Evolutionary conservation across 2,113 vertebrate genomes (phyloP).

Genomic region (Fukomys damarensis): DNA sequence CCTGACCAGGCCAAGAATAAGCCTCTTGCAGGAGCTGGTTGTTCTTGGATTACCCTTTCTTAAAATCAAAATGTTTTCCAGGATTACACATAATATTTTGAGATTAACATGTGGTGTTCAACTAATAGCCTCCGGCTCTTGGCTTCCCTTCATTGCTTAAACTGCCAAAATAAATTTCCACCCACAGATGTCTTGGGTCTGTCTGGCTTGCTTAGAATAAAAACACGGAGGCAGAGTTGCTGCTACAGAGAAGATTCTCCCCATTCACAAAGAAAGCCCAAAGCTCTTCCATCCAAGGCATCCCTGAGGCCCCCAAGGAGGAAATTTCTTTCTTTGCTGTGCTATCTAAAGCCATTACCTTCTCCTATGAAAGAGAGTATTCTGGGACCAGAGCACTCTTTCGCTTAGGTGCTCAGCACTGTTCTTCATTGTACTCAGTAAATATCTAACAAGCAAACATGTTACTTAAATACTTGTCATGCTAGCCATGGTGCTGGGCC

Average conservation of each 20-base stretch:
- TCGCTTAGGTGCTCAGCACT: background rate
- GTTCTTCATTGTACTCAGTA: background rate
- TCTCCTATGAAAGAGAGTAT: background rate
- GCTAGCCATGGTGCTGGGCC: background rate
- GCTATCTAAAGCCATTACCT: background rate
- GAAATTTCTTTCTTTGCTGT: background rate
- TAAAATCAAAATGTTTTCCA: conserved; percentile 63
- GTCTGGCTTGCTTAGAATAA: conserved; percentile 1
- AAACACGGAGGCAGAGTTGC: background rate
- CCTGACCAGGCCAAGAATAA: background rate
- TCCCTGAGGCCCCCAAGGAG: background rate
- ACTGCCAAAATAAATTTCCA: conserved; percentile 68
- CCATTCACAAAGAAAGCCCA: background rate
- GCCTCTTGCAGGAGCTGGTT: conserved; percentile 20
- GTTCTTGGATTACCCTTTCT: conserved; percentile 53
- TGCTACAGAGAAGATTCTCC: background rate
- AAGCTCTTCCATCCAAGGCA: background rate
- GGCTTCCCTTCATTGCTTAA: conserved; percentile 39
- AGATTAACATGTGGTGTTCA: conserved; percentile 67
- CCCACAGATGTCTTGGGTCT: conserved; percentile 46
- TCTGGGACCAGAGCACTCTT: background rate
- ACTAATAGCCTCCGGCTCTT: conserved; percentile 59
- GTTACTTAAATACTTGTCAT: background rate
- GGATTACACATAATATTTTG: conserved; percentile 61
- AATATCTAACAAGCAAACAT: background rate